These are phyloP conservation scores for Caenorhabditis afra DNA, from an alignment of 2,888 invertebrate genomes.

Conservation along the genomic window DNA sequence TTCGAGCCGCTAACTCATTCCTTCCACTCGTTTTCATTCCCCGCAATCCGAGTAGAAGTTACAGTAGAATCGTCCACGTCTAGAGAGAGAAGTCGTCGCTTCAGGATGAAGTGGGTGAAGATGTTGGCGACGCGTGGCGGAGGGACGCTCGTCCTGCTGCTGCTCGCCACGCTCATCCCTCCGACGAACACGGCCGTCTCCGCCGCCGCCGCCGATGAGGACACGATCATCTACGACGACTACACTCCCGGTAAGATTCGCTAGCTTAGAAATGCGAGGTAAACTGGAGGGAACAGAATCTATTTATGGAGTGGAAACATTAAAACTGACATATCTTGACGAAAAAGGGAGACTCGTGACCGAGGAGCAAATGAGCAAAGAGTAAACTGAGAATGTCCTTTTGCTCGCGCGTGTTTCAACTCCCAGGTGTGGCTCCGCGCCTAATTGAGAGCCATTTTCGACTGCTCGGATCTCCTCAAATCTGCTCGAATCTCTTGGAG, in stretches of 20 bases:
- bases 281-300: no score
- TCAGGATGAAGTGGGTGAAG: conserved; percentile 7
- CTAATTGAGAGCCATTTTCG: no score
- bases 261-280: not conserved
- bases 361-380: no score
- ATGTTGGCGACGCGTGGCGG: conserved; percentile 52
- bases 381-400: no score
- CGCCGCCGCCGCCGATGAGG: conserved; percentile 9
- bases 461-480: not conserved
- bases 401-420: not conserved
- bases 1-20: not conserved
- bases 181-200: conserved; percentile 28
- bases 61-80: not conserved
- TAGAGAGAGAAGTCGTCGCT: no score
- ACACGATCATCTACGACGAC: conserved; percentile 47
- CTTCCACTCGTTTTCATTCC: not conserved
- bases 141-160: conserved; percentile 26
- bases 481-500: not conserved
- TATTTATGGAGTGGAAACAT: no score
- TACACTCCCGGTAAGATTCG: conserved; percentile 40
- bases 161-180: conserved; percentile 29
- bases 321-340: no score
- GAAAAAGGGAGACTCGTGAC: no score
- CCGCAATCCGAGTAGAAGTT: not conserved
- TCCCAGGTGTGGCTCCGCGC: conserved; percentile 1